Base-by-base conservation (phyloP, 2,113 vertebrate genomes). In the Vidua macroura region DNA sequence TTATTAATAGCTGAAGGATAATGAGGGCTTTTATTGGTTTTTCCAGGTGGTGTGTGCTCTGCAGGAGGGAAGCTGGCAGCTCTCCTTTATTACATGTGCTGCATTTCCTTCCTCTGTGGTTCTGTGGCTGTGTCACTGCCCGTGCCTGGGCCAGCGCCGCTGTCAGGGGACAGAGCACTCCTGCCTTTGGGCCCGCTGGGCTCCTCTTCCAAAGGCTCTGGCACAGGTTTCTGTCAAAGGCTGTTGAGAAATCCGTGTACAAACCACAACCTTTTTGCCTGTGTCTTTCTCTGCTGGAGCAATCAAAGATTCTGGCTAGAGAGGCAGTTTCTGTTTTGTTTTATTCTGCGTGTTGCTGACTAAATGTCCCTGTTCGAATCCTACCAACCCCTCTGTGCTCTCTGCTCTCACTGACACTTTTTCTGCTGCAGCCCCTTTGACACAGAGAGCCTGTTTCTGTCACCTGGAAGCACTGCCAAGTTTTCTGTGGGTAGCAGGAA, bases 401-500 rank as follows among this genome's bases (percentile, higher is more conserved):
- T 56, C 73, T 86, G 62, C 59, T 44, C 21, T 16, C 23, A 4
- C 28, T 60, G 82, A 89, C 87, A 14, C 27, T 75, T 70, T 88
- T 88, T 83, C 33, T 88, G 80, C 66, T 86, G 27, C 91, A 99
- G 99, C 93, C 99, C 99, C 1, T 99, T 99, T 58, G 98, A 99
- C 82, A 97, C 98, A 5, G 95, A 97, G 28, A 98, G 97, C 95
- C 87, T 98, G 78, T 98, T 98, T 46, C 85, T 98, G 44, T 97
- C 98, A 4, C 97, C 98, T 86, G 97, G 97, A 58, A 98, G 98
- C 28, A 88, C 96, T 16, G 97, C 98, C 97, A 98, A 97, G 92
- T 98, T 98, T 73, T 99, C 98, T 5, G 58, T 98, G 95, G 97
- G 98, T 35, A 98, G 98, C 97, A 98, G 98, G 83, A 99, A 99